These are phyloP conservation scores for Gobius niger DNA, from an alignment of 2,113 vertebrate species.

Conservation along the genomic window DNA sequence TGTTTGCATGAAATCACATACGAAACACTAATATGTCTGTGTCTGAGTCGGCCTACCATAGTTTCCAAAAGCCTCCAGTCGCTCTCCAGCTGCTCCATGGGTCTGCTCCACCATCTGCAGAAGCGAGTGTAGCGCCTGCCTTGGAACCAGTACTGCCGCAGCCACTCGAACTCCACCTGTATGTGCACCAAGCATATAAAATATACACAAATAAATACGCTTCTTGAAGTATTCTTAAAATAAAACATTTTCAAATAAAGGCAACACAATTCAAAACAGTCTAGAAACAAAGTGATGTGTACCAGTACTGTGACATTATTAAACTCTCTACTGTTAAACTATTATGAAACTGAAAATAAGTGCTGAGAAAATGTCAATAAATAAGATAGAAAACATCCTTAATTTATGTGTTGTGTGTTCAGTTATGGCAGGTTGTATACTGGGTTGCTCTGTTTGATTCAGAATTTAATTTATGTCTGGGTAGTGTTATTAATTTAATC, in stretches of 20 bases:
- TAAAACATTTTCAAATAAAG: neutral
- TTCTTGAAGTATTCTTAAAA: neutral
- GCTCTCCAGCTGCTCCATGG: constrained; percentile 87
- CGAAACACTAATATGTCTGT: constrained; percentile 5
- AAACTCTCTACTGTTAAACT: too few species aligned
- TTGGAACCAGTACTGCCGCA: constrained; percentile 98
- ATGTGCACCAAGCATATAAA: constrained; percentile 14
- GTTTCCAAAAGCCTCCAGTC: constrained; percentile 92
- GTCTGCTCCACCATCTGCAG: constrained; percentile 91
- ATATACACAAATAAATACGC: neutral
- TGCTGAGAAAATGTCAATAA: too few species aligned
- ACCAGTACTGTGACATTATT: too few species aligned
- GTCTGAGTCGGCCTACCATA: constrained; percentile 80
- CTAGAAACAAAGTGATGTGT: too few species aligned
- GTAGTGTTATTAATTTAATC: too few species aligned
- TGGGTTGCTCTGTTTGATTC: too few species aligned
- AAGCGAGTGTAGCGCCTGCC: constrained; percentile 87
- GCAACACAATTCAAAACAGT: too few species aligned
- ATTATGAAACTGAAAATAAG: too few species aligned
- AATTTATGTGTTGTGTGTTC: too few species aligned
- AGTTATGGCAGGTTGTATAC: too few species aligned
- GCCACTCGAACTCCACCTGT: constrained; percentile 96
- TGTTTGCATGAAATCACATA: neutral
- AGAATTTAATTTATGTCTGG: too few species aligned
- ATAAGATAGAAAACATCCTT: too few species aligned